Conservation (phyloP, 2,888 invertebrate genomes). For the Macropis europaea region DNA sequence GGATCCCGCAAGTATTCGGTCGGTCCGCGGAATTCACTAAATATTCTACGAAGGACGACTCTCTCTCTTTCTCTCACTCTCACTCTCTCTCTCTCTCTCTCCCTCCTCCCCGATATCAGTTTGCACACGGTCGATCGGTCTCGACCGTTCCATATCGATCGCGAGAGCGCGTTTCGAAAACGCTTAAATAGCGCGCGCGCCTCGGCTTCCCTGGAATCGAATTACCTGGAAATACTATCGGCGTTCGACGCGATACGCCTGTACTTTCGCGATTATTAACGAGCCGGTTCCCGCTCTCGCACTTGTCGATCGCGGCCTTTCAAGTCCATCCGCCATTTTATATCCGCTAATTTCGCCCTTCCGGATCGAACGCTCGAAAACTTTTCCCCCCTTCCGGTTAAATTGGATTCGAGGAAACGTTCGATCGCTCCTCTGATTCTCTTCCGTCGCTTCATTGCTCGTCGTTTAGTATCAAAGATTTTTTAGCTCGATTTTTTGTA, state of each 20-base stretch:
- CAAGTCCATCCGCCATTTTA: slow-evolving; percentile 19
- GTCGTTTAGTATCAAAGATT: no score
- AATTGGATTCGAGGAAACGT: no score
- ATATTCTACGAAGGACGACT: slow-evolving; percentile 38
- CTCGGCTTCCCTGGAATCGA: slow-evolving; percentile 39
- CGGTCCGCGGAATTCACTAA: slow-evolving; percentile 26
- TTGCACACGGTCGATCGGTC: slow-evolving; percentile 18
- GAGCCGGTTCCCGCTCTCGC: slow-evolving; percentile 5
- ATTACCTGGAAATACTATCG: slow-evolving; percentile 45
- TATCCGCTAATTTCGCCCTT: not conserved
- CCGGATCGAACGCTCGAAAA: not conserved
- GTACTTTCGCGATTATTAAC: slow-evolving; percentile 43
- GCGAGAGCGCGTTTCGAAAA: slow-evolving; percentile 38
- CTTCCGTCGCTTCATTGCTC: no score
- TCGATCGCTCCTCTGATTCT: no score
- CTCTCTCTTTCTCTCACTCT: no score
- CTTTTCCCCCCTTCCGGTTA: no score
- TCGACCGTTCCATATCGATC: slow-evolving; percentile 40
- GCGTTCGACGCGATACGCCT: slow-evolving; percentile 40
- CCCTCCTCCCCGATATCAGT: slow-evolving; percentile 9
- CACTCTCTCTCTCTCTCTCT: no score
- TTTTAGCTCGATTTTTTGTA: no score
- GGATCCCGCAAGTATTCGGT: slow-evolving; percentile 41
- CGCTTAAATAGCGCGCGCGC: slow-evolving; percentile 40
- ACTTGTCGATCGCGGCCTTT: slow-evolving; percentile 31